These are phyloP conservation scores for Hozukius guyotensis DNA, from an alignment of 2,797 vertebrate species.

Conservation along the genomic window DNA sequence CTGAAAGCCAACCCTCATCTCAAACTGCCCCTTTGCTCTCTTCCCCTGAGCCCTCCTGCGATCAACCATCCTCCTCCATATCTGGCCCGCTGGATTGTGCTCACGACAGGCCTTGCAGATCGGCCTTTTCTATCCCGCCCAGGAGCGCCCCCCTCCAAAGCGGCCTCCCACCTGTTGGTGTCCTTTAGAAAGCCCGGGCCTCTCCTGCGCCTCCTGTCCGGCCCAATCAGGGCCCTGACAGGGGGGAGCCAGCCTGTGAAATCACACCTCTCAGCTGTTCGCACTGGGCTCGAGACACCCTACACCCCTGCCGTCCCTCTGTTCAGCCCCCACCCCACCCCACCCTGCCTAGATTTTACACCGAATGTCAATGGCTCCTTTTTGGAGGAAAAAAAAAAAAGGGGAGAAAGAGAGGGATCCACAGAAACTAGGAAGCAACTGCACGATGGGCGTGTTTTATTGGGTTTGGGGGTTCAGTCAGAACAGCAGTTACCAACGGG, in stretches of 20 bases:
- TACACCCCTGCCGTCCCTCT: constrained; percentile 79
- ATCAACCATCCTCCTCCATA: constrained; percentile 72
- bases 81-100: constrained; percentile 77
- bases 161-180: constrained; percentile 92
- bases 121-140: constrained; percentile 84
- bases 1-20: constrained; percentile 24
- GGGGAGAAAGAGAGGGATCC: constrained; percentile 42
- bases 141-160: constrained; percentile 82
- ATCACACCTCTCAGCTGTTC: constrained; percentile 97
- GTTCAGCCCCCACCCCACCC: constrained; percentile 47
- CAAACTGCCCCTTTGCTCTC: constrained; percentile 34
- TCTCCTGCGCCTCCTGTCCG: constrained; percentile 92
- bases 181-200: constrained; percentile 91
- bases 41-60: constrained; percentile 49
- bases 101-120: constrained; percentile 76
- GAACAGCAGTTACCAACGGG: constrained; percentile 59
- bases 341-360: constrained; percentile 72
- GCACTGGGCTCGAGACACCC: constrained; percentile 85
- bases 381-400: constrained; percentile 55
- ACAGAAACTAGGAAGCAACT: constrained; percentile 75
- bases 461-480: constrained; percentile 54
- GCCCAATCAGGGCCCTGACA: constrained; percentile 95
- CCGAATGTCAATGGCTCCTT: constrained; percentile 77
- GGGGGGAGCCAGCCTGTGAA: constrained; percentile 87
- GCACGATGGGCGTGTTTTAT: constrained; percentile 72